Conservation (phyloP, 1,140 invertebrate species). For the Papilio dardanus region DNA sequence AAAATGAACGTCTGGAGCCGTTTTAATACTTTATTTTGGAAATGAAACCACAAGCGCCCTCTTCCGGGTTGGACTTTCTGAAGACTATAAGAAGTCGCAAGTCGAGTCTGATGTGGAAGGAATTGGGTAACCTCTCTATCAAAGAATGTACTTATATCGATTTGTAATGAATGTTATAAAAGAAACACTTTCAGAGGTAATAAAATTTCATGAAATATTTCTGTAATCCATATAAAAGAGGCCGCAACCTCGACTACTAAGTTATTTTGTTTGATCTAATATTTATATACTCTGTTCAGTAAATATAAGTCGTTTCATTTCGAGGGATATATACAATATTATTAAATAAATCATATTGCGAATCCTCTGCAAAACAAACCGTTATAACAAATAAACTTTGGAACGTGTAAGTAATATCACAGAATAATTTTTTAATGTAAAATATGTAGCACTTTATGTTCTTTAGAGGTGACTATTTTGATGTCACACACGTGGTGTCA, state of each 20-base stretch:
- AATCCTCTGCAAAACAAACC: background rate
- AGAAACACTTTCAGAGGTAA: background rate
- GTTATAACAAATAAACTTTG: background rate
- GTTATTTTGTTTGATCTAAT: background rate
- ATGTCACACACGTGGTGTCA: background rate
- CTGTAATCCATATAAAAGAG: background rate
- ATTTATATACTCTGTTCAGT: background rate
- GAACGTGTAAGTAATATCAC: background rate
- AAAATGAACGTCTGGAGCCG: too few species aligned
- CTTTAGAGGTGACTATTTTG: too few species aligned
- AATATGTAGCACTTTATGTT: too few species aligned
- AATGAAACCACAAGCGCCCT: too few species aligned
- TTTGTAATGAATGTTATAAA: background rate
- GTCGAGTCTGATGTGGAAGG: too few species aligned
- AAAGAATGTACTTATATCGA: too few species aligned
- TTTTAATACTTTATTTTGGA: too few species aligned
- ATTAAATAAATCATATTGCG: background rate
- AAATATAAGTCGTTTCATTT: background rate
- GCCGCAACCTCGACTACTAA: background rate
- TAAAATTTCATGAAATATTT: background rate
- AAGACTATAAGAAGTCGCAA: too few species aligned
- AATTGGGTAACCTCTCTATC: too few species aligned
- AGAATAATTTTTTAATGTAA: too few species aligned
- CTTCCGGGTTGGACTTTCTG: too few species aligned
- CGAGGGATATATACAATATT: background rate